Base-by-base conservation (phyloP, 2,113 vertebrate genomes). In the Alouatta palliata region DNA sequence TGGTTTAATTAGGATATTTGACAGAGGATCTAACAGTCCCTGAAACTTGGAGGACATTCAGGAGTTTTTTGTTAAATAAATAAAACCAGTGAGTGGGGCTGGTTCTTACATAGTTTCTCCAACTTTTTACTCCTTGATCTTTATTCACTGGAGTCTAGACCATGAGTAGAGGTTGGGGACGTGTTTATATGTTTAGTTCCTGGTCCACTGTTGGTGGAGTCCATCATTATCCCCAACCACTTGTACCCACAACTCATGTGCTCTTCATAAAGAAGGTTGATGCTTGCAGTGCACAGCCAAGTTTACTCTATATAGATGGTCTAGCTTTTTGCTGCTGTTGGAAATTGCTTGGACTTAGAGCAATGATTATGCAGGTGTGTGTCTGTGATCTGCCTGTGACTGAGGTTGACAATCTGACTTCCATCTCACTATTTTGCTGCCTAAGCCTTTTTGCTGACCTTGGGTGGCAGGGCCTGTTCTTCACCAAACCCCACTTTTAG, bases 261-360 rank as follows among this genome's bases (percentile, higher is more conserved):
- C 27, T 81, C 79, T 90, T 56, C 47, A 49, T 68, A 87, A 87
- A 90, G 61, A 71, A 80, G 27, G 6, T 30, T 49, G 88, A 92
- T 76, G 83, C 4, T 20, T 43, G 11, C 27, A 32, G 13, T 37
- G 35, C 21, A 54, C 1, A 61, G 32, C 16, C 47, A 70, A 3
- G 13, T 64, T 61, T 76, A 76, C 23, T 85, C 68, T 19, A 73
- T 40, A 87, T 75, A 52, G 52, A 81, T 37, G 5, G 6, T 19
- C 23, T 43, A 54, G 73, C 19, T 49, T 79, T 64, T 71, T 37
- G 8, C 19, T 45, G 25, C 1, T 23, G 45, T 27, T 70, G 76
- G 84, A 92, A 77, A 87, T 70, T 58, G 35, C n/a, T 90, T 97
- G 81, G 91, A 47, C 35, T 71, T 64, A 58, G 43, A 90, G 37